Evolutionary conservation across 2,113 vertebrate species (phyloP).

Genomic region (Prionailurus viverrinus): DNA sequence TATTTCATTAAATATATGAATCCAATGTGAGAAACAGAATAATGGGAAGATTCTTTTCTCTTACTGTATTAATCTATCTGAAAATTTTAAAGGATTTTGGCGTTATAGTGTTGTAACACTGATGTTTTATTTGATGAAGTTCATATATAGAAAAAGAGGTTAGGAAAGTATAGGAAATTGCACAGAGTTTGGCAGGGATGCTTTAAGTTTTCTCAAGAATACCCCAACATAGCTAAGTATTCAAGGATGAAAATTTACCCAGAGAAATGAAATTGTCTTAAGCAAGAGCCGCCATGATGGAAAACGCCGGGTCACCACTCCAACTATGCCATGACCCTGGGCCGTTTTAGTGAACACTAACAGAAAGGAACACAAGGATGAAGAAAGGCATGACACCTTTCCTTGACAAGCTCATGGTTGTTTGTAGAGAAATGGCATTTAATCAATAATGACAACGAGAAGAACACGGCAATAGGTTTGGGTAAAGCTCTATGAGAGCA

Average conservation of each 20-base stretch:
- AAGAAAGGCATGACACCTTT: neutral
- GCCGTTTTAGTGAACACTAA: neutral
- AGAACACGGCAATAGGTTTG: neutral
- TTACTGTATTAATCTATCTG: conserved; percentile 44
- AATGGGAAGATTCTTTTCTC: conserved; percentile 44
- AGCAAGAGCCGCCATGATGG: neutral
- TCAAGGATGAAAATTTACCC: neutral
- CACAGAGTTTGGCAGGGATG: conserved; percentile 2
- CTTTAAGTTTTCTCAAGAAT: conserved; percentile 56
- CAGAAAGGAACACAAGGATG: neutral
- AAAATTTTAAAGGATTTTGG: conserved; percentile 60
- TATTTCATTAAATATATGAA: conserved; percentile 63
- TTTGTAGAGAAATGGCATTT: neutral
- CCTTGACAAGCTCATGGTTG: neutral
- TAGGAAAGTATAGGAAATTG: conserved; percentile 45
- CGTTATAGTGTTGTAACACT: conserved; percentile 33
- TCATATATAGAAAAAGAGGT: conserved; percentile 11
- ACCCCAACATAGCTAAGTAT: neutral
- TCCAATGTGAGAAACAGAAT: conserved; percentile 64
- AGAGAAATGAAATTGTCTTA: neutral
- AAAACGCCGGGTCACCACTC: neutral
- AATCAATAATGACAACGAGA: neutral
- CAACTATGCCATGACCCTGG: neutral
- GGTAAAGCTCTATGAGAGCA: neutral
- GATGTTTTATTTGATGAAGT: conserved; percentile 33